Base-by-base conservation (phyloP, 2,888 invertebrate genomes). In the Drosophila dives region DNA sequence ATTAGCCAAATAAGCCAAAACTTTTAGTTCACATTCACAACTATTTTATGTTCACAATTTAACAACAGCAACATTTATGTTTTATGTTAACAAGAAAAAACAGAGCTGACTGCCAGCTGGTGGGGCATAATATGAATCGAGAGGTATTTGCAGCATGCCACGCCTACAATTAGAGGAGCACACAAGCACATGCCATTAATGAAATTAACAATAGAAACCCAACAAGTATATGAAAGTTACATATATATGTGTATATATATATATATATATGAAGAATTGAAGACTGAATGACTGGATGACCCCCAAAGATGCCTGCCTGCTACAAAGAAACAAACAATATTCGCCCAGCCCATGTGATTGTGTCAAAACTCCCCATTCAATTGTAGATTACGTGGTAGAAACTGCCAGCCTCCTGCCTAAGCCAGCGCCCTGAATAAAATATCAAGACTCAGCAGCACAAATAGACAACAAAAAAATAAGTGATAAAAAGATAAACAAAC, bases 1-100 rank as follows among this genome's bases (percentile, higher is more conserved):
- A 89, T 86, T 89, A 83, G 81, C 77, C 70, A 67, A 85, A 89
- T 87, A 86, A 81, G 87, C 81, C 81, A 83, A 88, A 88, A 83
- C 59, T 65, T 77, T 82, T 75, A 75, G 74, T 80, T 80, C 36
- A 60, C 49, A 60, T 56, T 78, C 45, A 76, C 40, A 69, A 58
- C 40, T 56, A 45, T 72, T 50, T 80, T 83, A 12, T 60, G 70
- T 86, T 86, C 53, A 75, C 72, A 83, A 71, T 87, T 89, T 64
- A 72, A 75, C 83, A 87, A 86, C 83, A 83, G 75, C 86, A 86
- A 83, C 77, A 81, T 73, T 89, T 89, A 76, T 56, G 59, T 70
- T 83, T 83, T 88, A 17, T 74, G 59, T 87, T 87, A 12, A 72
- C 67, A 56, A 54, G 36, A 23, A 66, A 64, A 20, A 51, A 65